A percentile compares a stretch with the other conserved stretches of the same genome.
These are phyloP conservation scores for Hylaeus volcanicus DNA, from an alignment of 1,140 invertebrate genomes.

Conservation along the genomic window DNA sequence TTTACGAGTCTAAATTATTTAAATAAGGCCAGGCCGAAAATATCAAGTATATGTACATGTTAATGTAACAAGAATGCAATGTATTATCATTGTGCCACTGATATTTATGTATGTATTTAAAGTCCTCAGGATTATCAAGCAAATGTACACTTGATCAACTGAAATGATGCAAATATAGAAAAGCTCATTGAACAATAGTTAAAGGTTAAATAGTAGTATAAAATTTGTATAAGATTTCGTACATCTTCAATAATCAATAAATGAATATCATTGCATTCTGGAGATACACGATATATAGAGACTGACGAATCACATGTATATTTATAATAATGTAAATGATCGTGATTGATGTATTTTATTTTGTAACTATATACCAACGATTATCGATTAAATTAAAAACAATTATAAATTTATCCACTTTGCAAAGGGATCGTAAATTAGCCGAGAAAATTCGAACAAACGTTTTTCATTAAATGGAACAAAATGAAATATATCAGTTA, in stretches of 20 bases:
- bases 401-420: not conserved
- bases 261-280: not conserved
- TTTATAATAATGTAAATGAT: conserved; percentile 30
- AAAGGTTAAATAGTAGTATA: conserved; percentile 19
- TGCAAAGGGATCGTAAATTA: not conserved
- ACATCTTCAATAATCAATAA: conserved; percentile 11
- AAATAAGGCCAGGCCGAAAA: conserved; percentile 1
- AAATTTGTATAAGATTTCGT: conserved; percentile 8
- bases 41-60: conserved; percentile 44
- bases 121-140: not conserved
- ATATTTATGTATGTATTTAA: conserved; percentile 34
- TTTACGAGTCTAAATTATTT: not conserved
- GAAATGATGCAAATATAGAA: conserved; percentile 19
- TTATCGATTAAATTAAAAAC: not conserved
- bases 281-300: conserved; percentile 17
- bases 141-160: conserved; percentile 1
- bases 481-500: conserved; percentile 40
- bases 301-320: conserved; percentile 37
- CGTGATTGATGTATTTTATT: conserved; percentile 42
- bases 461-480: conserved; percentile 5
- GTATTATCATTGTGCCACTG: conserved; percentile 23
- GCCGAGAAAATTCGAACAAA: not conserved
- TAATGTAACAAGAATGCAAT: conserved; percentile 20
- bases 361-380: conserved; percentile 5
- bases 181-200: conserved; percentile 24